Evolutionary conservation across 2,113 vertebrate species (phyloP).

Genomic region (Xenopus laevis): DNA sequence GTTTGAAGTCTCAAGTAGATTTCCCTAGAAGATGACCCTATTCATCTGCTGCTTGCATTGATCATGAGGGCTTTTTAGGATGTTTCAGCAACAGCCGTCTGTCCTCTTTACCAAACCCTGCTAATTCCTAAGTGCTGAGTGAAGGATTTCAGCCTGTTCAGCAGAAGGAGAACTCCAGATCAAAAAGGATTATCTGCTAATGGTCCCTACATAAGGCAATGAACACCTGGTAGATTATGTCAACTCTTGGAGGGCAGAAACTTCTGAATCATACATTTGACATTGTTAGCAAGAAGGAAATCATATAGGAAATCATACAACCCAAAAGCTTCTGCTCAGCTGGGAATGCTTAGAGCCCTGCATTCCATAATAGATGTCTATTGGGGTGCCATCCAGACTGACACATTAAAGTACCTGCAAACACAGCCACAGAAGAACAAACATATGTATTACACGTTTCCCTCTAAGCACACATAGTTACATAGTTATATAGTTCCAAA

Average conservation of each 20-base stretch:
- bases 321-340: conserved; percentile 11
- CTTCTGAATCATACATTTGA: conserved; percentile 22
- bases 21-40: conserved; percentile 3
- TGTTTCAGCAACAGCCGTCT: conserved; percentile 27
- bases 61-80: conserved; percentile 8
- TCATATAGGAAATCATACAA: too few relatives aligned
- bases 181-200: conserved; percentile 20
- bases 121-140: conserved; percentile 31
- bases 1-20: conserved; percentile 34
- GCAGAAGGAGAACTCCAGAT: neutral
- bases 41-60: conserved; percentile 5
- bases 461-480: too few relatives aligned
- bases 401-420: conserved; percentile 1
- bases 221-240: conserved; percentile 41
- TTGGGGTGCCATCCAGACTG: neutral
- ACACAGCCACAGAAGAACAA: neutral
- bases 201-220: neutral
- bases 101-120: conserved; percentile 4
- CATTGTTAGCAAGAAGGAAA: conserved; percentile 5
- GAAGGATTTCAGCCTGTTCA: conserved; percentile 23
- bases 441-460: too few relatives aligned
- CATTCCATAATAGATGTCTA: conserved; percentile 3
- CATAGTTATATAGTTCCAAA: too few relatives aligned
- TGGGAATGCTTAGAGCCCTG: neutral
- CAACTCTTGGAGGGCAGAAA: conserved; percentile 16